These are phyloP conservation scores for Drosophila ercepeae DNA, from an alignment of 1,140 invertebrate species.

Conservation along the genomic window DNA sequence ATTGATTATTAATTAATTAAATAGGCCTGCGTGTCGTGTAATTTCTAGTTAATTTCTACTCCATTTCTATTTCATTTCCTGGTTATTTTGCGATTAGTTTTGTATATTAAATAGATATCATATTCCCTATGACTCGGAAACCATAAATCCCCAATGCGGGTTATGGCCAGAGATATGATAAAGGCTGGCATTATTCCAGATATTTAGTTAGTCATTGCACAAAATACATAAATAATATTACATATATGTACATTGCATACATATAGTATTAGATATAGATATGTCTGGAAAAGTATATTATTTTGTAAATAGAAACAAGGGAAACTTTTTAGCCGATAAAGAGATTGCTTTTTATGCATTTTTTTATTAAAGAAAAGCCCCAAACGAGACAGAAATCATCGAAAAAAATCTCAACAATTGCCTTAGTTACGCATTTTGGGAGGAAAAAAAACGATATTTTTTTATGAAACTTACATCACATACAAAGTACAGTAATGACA, in stretches of 20 bases:
- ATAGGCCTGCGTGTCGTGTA: no score
- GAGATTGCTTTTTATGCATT: background rate
- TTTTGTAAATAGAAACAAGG: background rate
- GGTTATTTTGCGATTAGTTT: background rate
- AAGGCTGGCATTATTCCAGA: background rate
- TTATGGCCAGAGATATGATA: background rate
- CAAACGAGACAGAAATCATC: background rate
- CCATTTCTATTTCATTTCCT: background rate
- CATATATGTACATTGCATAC: no score
- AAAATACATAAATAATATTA: no score
- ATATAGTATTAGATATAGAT: no score
- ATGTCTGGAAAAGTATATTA: no score
- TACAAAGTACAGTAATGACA: background rate
- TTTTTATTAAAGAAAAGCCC: background rate
- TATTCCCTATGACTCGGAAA: background rate
- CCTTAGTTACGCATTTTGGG: conserved; percentile 16
- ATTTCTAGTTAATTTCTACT: no score
- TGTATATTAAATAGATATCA: background rate
- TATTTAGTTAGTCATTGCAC: no score
- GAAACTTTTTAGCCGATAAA: background rate
- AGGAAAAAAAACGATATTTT: conserved; percentile 3
- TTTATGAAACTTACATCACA: conserved; percentile 41
- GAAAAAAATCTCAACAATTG: conserved; percentile 7
- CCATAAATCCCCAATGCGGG: background rate
- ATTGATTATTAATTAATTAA: background rate